phyloP scores from a whole-genome alignment of 2,888 invertebrate species.

The Mimachlamys varia region DNA sequence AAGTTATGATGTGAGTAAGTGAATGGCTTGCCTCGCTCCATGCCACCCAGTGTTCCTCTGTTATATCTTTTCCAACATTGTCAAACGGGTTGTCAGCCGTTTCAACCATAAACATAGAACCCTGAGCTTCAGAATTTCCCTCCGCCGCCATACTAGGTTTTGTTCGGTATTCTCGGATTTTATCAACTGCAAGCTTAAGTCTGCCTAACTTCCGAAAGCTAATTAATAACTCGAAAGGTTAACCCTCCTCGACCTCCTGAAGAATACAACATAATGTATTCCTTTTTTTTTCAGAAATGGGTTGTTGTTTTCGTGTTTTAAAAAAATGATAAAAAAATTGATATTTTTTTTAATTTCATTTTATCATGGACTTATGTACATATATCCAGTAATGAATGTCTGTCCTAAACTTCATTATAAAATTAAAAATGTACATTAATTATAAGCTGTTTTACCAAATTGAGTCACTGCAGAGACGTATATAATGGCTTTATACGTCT shows the following conservation, averaged over 20 bases:
- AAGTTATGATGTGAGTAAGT: not conserved
- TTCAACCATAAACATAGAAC: not conserved
- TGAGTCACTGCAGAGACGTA: no score
- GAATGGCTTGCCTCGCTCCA: conserved; percentile 13
- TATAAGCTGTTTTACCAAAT: no score
- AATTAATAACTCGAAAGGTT: not conserved
- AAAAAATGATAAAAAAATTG: no score
- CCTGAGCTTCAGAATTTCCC: not conserved
- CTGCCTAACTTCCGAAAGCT: not conserved
- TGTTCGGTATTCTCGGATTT: not conserved
- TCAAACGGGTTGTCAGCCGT: not conserved
- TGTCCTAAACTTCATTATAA: no score
- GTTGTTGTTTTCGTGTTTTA: no score
- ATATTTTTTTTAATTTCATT: no score
- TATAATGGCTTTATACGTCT: no score
- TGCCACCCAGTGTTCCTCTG: conserved; percentile 2
- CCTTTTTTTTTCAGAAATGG: no score
- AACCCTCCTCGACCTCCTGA: not conserved
- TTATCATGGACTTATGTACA: no score
- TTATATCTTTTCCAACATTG: not conserved
- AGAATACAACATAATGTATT: not conserved
- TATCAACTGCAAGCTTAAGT: not conserved
- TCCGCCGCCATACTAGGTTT: not conserved
- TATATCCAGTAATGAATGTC: no score
- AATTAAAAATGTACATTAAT: no score